Percentiles rank a stretch among this genome's conserved stretches.
Evolutionary conservation across 2,888 invertebrate species (phyloP).

Genomic region (Allacma fusca): DNA sequence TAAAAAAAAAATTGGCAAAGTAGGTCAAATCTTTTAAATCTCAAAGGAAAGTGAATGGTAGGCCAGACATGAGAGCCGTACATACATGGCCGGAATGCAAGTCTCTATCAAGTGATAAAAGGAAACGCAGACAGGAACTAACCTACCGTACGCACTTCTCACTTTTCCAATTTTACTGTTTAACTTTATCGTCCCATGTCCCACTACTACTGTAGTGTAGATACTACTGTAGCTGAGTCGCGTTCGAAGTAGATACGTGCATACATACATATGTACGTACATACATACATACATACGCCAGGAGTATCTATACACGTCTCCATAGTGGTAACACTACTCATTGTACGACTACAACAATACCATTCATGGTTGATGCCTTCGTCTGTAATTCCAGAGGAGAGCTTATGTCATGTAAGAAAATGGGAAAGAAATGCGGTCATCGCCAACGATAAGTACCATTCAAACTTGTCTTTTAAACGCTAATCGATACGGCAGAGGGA

Average conservation of each 20-base stretch:
- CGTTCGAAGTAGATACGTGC: no score
- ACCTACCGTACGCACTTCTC: slow-evolving; percentile 30
- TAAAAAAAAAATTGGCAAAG: not conserved
- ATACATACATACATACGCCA: no score
- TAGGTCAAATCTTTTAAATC: slow-evolving; percentile 7
- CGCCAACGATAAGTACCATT: not conserved
- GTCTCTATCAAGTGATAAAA: no score
- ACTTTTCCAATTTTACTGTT: slow-evolving; percentile 6
- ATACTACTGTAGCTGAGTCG: no score
- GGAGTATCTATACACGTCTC: no score
- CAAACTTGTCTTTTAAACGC: not conserved
- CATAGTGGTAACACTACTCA: no score
- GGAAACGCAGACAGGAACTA: slow-evolving; percentile 22
- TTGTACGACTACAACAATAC: not conserved
- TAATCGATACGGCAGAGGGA: not conserved
- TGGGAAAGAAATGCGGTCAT: slow-evolving; percentile 16
- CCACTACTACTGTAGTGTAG: no score
- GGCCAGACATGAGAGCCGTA: no score
- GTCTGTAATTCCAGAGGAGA: no score
- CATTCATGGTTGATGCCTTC: slow-evolving; percentile 4
- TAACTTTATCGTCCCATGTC: no score
- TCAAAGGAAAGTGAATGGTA: slow-evolving; percentile 8
- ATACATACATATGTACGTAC: no score
- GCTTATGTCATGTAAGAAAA: slow-evolving; percentile 1
- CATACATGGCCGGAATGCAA: no score